phyloP scores from a whole-genome alignment of 2,113 vertebrate genomes.

The Ptychochromis oligacanthus region DNA sequence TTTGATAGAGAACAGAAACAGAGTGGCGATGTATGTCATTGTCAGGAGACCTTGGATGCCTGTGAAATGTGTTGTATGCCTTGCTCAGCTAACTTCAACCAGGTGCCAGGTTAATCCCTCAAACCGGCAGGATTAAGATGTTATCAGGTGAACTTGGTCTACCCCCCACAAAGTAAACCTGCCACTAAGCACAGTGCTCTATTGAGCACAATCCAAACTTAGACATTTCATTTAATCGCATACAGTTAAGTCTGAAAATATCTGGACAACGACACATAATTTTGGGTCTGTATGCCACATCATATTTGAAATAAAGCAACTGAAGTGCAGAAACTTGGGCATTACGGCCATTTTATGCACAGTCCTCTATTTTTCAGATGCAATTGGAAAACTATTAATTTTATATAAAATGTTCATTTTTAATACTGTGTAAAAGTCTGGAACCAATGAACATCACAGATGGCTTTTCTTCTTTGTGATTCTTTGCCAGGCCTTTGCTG shows the following conservation, averaged over 20 bases:
- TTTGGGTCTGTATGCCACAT: neutral
- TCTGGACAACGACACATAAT: neutral
- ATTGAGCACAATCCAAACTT: neutral
- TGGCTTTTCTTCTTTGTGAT: neutral
- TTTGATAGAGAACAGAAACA: neutral
- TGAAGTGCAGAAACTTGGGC: neutral
- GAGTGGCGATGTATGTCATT: neutral
- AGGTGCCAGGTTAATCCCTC: slow-evolving; percentile 58
- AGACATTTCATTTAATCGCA: neutral
- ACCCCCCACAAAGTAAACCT: slow-evolving; percentile 28
- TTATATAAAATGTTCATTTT: neutral
- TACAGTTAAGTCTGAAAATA: neutral
- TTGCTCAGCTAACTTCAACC: slow-evolving; percentile 23
- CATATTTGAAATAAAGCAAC: neutral
- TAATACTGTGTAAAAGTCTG: neutral
- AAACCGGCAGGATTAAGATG: slow-evolving; percentile 40
- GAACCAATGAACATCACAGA: neutral
- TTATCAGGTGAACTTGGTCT: slow-evolving; percentile 44
- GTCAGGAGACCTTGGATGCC: neutral
- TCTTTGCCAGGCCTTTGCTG: neutral
- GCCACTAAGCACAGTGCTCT: neutral
- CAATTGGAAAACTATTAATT: neutral
- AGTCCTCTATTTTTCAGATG: neutral
- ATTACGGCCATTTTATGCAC: neutral
- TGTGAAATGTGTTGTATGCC: slow-evolving; percentile 14